Conservation (phyloP, 2,888 invertebrate genomes). For the Pseudanteris insignis region DNA sequence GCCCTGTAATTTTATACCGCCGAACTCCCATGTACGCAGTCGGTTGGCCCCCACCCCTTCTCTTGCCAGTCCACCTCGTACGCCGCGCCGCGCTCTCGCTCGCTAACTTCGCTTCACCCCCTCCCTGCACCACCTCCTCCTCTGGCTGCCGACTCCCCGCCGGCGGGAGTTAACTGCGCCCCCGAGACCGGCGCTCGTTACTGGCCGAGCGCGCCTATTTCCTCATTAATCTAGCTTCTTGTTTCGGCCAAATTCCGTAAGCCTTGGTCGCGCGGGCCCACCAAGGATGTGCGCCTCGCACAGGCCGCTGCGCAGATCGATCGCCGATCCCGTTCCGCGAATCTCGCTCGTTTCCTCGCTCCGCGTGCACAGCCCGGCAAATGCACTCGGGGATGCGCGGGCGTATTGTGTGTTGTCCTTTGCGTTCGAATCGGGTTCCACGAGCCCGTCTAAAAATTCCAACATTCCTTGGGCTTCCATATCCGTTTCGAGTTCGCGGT, state of each 20-base stretch:
- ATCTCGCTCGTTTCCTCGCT: conserved; percentile 30
- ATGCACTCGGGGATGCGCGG: conserved; percentile 18
- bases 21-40: no score
- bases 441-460: conserved; percentile 59
- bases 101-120: no score
- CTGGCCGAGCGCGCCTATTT: conserved; percentile 37
- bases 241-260: conserved; percentile 10
- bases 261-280: conserved; percentile 1
- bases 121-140: neutral
- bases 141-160: neutral
- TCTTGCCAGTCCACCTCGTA: no score
- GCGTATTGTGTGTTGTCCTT: conserved; percentile 33
- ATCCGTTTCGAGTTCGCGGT: conserved; percentile 63
- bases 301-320: neutral
- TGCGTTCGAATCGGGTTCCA: conserved; percentile 37
- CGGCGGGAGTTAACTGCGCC: conserved; percentile 3
- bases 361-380: conserved; percentile 23
- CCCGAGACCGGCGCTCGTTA: conserved; percentile 31
- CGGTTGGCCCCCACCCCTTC: no score
- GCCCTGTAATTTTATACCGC: no score
- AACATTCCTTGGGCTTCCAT: conserved; percentile 63
- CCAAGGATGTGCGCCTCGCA: conserved; percentile 13
- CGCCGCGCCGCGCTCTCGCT: no score
- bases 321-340: conserved; percentile 15
- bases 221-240: conserved; percentile 37